phyloP scores from a whole-genome alignment of 2,113 vertebrate genomes.

The Oxygymnocypris stewartii region DNA sequence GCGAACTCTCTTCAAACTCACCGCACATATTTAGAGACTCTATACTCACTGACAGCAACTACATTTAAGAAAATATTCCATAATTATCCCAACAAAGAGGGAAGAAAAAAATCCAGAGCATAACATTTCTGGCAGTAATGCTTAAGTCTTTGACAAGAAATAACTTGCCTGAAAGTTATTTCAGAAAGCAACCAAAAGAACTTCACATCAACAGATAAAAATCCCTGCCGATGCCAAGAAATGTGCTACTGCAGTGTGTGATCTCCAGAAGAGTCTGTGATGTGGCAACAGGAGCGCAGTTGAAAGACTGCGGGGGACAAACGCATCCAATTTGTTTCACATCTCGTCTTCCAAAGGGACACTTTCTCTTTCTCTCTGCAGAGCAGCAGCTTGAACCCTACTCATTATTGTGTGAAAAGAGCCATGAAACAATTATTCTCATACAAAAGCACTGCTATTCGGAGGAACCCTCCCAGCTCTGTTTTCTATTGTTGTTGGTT shows the following conservation, averaged over 20 bases:
- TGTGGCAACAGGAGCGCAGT: neutral
- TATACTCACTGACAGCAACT: neutral
- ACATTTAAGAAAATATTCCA: neutral
- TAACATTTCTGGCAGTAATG: conserved; percentile 27
- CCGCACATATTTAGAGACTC: neutral
- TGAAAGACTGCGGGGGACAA: neutral
- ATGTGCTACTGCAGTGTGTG: conserved; percentile 19
- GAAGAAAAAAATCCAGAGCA: neutral
- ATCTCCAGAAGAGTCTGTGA: conserved; percentile 35
- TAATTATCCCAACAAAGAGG: conserved; percentile 8
- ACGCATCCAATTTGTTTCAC: conserved; percentile 15
- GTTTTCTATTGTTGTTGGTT: conserved; percentile 20
- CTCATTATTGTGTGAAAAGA: conserved; percentile 20
- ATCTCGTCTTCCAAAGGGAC: conserved; percentile 15
- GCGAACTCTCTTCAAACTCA: neutral
- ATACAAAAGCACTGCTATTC: conserved; percentile 6
- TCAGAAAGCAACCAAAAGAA: conserved; percentile 40
- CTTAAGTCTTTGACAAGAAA: neutral
- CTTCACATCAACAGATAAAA: conserved; percentile 37
- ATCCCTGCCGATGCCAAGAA: conserved; percentile 22
- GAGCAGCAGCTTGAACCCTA: neutral
- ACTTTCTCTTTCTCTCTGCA: conserved; percentile 4
- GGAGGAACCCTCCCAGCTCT: neutral
- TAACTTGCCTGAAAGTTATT: conserved; percentile 15
- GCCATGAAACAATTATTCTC: conserved; percentile 4